phyloP scores from a whole-genome alignment of 1,140 invertebrate species.

The Hylaeus anthracinus region DNA sequence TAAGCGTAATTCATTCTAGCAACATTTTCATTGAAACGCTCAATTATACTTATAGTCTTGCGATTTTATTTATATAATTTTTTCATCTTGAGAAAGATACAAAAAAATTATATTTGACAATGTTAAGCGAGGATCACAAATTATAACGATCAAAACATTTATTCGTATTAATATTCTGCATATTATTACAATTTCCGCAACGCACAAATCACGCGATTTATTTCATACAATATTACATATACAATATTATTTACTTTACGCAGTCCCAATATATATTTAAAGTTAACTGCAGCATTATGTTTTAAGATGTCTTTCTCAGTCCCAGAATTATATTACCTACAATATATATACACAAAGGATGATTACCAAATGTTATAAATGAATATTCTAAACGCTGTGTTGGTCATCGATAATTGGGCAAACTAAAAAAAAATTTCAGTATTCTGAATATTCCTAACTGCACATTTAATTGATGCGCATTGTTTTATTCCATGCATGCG shows the following conservation, averaged over 20 bases:
- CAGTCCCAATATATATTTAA: constrained; percentile 36
- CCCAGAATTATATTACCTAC: constrained; percentile 49
- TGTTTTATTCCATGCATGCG: constrained; percentile 5
- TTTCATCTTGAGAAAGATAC: no score
- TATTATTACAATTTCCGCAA: constrained; percentile 65
- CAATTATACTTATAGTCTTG: not conserved
- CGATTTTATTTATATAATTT: not conserved
- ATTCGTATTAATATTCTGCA: constrained; percentile 64
- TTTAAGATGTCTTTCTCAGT: constrained; percentile 52
- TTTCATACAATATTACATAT: constrained; percentile 63
- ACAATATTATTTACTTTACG: constrained; percentile 52
- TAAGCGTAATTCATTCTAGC: constrained; percentile 11
- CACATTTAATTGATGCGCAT: constrained; percentile 2
- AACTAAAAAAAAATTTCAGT: constrained; percentile 32
- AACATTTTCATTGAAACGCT: constrained; percentile 2
- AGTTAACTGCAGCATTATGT: constrained; percentile 39
- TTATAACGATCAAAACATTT: constrained; percentile 71
- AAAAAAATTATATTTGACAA: not conserved
- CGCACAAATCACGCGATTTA: constrained; percentile 57
- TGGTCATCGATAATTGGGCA: constrained; percentile 34
- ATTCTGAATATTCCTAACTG: constrained; percentile 9
- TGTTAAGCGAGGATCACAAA: constrained; percentile 4
- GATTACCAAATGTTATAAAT: constrained; percentile 28
- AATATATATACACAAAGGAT: constrained; percentile 53
- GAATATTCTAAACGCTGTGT: constrained; percentile 24